Conservation (phyloP, 2,797 vertebrate genomes). For the Leucoraja ocellata region DNA sequence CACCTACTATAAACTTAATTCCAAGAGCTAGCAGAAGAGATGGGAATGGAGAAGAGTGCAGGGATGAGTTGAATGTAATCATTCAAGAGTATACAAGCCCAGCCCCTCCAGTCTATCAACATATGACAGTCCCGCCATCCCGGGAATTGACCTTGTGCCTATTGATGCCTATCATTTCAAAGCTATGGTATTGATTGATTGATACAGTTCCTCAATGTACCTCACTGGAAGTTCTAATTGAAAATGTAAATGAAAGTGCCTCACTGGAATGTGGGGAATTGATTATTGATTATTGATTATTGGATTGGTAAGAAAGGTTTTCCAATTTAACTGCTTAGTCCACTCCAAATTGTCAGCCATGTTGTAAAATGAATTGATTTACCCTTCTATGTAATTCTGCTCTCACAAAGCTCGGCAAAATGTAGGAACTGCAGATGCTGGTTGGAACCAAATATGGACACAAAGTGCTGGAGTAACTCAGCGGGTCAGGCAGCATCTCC, state of each 20-base stretch:
- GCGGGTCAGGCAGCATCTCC: too few species aligned
- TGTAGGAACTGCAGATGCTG: too few species aligned
- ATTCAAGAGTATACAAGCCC: neutral
- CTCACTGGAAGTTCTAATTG: neutral
- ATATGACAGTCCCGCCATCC: too few species aligned
- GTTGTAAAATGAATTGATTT: neutral
- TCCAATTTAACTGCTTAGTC: neutral
- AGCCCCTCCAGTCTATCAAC: too few species aligned
- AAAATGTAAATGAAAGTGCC: neutral
- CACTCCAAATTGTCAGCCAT: neutral
- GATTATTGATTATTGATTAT: neutral
- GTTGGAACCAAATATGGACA: neutral
- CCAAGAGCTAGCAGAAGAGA: neutral
- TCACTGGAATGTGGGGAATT: neutral
- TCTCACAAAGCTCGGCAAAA: neutral
- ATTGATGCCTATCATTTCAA: neutral
- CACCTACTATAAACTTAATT: neutral
- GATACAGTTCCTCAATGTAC: neutral
- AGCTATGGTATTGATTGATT: constrained; percentile 2
- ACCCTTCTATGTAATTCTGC: neutral
- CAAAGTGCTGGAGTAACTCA: too few species aligned
- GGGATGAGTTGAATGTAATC: neutral
- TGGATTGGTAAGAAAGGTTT: neutral
- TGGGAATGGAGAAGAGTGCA: neutral
- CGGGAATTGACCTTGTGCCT: too few species aligned